A percentile compares a stretch with the other conserved stretches of the same genome.
Conservation (phyloP, 2,113 vertebrate genomes). For the Tichodroma muraria region DNA sequence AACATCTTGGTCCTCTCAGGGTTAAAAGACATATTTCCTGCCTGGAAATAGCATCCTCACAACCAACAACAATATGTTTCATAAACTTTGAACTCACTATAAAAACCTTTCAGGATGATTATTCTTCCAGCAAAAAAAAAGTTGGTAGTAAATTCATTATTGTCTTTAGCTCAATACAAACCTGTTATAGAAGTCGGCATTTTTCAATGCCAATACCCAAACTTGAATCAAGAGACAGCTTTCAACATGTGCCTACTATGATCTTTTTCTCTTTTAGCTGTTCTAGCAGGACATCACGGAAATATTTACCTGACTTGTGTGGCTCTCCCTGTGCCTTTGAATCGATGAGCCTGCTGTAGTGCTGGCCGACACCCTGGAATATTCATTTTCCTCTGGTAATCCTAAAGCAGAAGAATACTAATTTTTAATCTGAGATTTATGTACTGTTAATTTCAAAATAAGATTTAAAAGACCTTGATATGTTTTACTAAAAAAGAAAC, state of each 20-base stretch:
- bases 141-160: neutral
- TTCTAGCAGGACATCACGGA: neutral
- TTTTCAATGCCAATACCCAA: neutral
- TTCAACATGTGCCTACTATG: neutral
- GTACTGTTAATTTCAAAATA: neutral
- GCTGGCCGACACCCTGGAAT: conserved; percentile 74
- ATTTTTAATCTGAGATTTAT: neutral
- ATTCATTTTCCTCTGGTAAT: conserved; percentile 81
- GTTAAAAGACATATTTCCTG: neutral
- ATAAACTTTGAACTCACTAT: neutral
- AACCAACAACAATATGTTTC: neutral
- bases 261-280: neutral
- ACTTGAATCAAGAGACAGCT: neutral
- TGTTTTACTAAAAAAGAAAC: neutral
- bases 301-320: conserved; percentile 85
- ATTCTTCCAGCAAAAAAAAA: neutral
- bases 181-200: neutral
- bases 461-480: neutral
- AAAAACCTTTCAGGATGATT: neutral
- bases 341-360: conserved; percentile 61
- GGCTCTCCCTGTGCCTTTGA: conserved; percentile 85
- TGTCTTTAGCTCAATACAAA: neutral
- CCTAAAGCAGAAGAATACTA: conserved; percentile 64
- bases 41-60: neutral
- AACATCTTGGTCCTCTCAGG: neutral